Base-by-base conservation (phyloP, 2,113 vertebrate species). In the Microtus pennsylvanicus region DNA sequence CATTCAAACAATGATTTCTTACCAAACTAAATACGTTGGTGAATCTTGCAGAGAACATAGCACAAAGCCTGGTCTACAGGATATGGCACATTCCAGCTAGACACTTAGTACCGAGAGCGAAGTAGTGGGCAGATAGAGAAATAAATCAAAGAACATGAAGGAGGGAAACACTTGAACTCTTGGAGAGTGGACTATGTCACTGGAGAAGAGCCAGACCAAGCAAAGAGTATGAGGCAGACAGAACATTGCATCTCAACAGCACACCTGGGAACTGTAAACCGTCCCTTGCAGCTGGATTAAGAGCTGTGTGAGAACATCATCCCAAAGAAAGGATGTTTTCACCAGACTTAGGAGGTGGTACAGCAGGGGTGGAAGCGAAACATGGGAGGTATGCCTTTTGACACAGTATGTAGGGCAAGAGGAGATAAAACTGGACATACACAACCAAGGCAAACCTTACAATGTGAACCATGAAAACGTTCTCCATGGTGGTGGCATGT, bases 21-120 rank as follows among this genome's bases (percentile, higher is more conserved):
- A 65, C 21, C 9, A 33, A 87, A 93, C 70, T 91, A 89, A 86
- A 90, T 58, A 65, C 80, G 33, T 78, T 89, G 82, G 69, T 61
- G 38, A n/a, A 50, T 58, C 45, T 55, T 55, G 30, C 30, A 69
- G 85, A 96, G 21, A 33, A 28, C 65, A 5, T 11, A 8, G 33
- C 14, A 65, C 24, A 28, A 91, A 85, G 28, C 58, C 81, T 63
- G 58, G n/a, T 7, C n/a, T 28, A 42, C 24, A 42, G 55, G 12
- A 55, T 81, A 47, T 47, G 69, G 7, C 63, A 81, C 78, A 70
- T 22, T 67, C n/a, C 65, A 61, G 52, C 28, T 92, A n/a, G 87
- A 89, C 22, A 24, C 42, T 93, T 87, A 55, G 28, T 88, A 45
- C 65, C 33, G 69, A 38, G 35, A 89, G 14, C 13, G 74, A 78